Evolutionary conservation across 2,888 invertebrate species (phyloP), one percentile per base, ranked within the genome.

Genomic region (Choristoneura rosaceana): DNA sequence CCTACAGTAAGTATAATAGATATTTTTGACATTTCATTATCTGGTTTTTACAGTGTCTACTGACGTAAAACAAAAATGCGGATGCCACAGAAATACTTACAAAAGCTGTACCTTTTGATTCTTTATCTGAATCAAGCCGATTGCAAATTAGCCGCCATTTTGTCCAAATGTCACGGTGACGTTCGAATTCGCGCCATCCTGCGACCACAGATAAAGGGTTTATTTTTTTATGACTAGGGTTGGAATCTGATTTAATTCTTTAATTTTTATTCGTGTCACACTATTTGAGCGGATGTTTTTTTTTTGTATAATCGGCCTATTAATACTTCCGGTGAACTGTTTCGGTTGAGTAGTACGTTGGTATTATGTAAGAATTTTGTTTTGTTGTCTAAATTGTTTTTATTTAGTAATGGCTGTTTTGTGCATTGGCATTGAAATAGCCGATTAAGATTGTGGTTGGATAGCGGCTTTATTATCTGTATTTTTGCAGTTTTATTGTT

Each of bases 181-280:
- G 60, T 73, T 68, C 34, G 25, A 34, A 55, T 71, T 73, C 59
- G 68, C 73, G 68, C 64, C 69, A 60, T 64, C 50, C 61, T 68
- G 69, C 73, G 34, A 69, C 52, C 73, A 73, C 25, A 73, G 73
- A 73, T 73, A 73, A 73, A 69, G 68, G 69, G 69, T 63, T 73
- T 68, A 64, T 10, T 65, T 43, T 64, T 73, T 73, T 69, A 69
- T 60, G 47, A 59, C 68, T 43, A 68, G 73, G 73, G 68, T 69
- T 60, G 69, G 15, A 61, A 60, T 69, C 73, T 69, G 69, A 69
- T 73, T 73, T 69, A 64, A 69, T 64, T 69, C 73, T 43, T 69
- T 52, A 47, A 73, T 69, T 69, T 64, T 64, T 64, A 73, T 73
- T 73, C 73, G 15, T 59, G 73, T 73, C 73, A 73, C 73, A 73